Base-by-base conservation (phyloP, 2,888 invertebrate species). In the Andrena hattorfiana region DNA sequence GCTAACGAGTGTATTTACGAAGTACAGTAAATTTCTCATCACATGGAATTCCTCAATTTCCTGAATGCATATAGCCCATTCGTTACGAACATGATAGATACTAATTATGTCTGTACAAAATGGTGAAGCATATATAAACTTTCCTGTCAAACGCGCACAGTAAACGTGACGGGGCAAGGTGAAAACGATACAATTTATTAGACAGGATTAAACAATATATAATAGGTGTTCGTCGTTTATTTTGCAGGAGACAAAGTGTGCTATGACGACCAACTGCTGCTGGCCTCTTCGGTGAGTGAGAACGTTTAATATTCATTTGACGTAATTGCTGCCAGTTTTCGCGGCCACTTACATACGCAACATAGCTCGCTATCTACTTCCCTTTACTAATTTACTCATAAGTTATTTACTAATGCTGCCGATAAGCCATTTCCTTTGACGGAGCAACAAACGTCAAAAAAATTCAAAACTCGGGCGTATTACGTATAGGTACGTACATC, bases 251-350 rank as follows among this genome's bases (percentile, higher is more conserved):
- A 16, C 51, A 62, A 23, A 26, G 42, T 16, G 26, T 20, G 10
- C 13, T 13, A 7, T 1, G 42, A n/a, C 16, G 51, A 51, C n/a
- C 32, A 16, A 8, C n/a, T 60, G n/a, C 23, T 32, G 23, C 8
- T 28, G 26, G 51, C 28, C n/a, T 5, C 16, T 63, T 63, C 13
- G 54, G 63, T 54, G 26, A 64, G 71, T 71, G 71, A 32, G 64
- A 56, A 71, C 56, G 42, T 71, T 77, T 32, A 26, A 74, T 23
- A 32, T 60, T 75, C 74, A 13, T 42, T 60, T 49, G 68, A 60
- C 67, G 67, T 49, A 67, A 48, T 35, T 10, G 59, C 48, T 16
- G 59, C 32, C 30, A 7, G 28, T 20, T 30, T 67, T 67, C 28
- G 16, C 8, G 16, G 32, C 59, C 13, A 8, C 30, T 67, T 74